Conservation (phyloP, 2,113 vertebrate species). For the Mystacornis crossleyi region DNA sequence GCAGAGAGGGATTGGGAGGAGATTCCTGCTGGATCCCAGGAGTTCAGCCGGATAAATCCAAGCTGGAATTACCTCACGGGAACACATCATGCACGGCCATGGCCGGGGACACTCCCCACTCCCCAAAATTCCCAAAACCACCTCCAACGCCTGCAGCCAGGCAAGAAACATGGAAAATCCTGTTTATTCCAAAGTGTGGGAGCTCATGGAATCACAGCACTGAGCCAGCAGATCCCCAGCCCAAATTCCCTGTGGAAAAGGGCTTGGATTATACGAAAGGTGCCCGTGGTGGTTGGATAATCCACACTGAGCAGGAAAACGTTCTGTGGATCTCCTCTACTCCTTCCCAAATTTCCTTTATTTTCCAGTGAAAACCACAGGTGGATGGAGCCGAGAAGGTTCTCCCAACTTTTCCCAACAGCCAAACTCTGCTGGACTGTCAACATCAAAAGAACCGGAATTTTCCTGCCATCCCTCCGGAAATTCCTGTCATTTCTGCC, state of each 20-base stretch:
- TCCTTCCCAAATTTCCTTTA: background rate
- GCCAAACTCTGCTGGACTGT: background rate
- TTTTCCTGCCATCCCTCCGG: too few relatives aligned
- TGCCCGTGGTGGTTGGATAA: background rate
- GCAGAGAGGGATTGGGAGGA: background rate
- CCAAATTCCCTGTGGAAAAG: background rate
- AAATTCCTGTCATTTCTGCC: too few relatives aligned
- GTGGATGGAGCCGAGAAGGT: accelerated
- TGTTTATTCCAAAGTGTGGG: accelerated
- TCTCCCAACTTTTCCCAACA: background rate
- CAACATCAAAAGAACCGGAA: background rate
- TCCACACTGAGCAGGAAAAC: background rate
- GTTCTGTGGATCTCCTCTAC: accelerated
- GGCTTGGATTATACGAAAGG: background rate
- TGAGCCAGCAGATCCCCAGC: background rate
- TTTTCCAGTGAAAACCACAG: background rate
- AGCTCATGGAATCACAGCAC: background rate
- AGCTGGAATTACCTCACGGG: background rate
- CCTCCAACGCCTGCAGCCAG: accelerated
- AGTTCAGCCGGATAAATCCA: background rate
- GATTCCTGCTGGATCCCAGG: background rate
- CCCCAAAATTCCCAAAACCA: background rate
- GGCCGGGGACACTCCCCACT: background rate
- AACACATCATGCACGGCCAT: background rate
- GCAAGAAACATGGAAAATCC: background rate